phyloP scores from a whole-genome alignment of 2,888 invertebrate species.

The Cantharis rustica region DNA sequence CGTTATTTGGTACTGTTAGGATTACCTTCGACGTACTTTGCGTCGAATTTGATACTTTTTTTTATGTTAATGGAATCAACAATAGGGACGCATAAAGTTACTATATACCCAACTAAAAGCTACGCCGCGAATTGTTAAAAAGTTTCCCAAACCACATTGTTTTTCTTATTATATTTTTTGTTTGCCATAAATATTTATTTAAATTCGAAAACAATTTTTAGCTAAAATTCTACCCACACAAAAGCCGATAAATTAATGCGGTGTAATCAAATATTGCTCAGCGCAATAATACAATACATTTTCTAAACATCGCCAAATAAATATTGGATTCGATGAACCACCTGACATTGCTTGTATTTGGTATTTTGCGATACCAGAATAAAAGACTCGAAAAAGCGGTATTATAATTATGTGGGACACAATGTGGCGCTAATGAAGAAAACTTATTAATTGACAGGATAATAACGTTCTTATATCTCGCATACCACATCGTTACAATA shows the following conservation, averaged over 20 bases:
- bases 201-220: background rate
- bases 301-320: no score
- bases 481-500: background rate
- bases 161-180: background rate
- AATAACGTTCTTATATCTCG: background rate
- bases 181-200: background rate
- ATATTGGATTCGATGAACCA: no score
- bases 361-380: background rate
- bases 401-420: background rate
- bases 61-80: background rate
- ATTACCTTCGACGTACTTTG: background rate
- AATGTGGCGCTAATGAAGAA: background rate
- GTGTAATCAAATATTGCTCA: no score
- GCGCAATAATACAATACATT: no score
- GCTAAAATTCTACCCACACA: background rate
- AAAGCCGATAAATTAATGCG: no score
- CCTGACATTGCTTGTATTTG: background rate
- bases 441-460: background rate
- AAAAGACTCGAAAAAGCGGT: background rate
- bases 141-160: background rate
- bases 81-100: background rate
- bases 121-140: background rate
- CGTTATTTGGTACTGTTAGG: background rate
- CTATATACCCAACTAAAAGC: background rate
- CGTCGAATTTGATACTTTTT: background rate